Percentiles rank a stretch among this genome's conserved stretches.
phyloP scores from a whole-genome alignment of 1,140 invertebrate species.

The Drosophila teissieri region DNA sequence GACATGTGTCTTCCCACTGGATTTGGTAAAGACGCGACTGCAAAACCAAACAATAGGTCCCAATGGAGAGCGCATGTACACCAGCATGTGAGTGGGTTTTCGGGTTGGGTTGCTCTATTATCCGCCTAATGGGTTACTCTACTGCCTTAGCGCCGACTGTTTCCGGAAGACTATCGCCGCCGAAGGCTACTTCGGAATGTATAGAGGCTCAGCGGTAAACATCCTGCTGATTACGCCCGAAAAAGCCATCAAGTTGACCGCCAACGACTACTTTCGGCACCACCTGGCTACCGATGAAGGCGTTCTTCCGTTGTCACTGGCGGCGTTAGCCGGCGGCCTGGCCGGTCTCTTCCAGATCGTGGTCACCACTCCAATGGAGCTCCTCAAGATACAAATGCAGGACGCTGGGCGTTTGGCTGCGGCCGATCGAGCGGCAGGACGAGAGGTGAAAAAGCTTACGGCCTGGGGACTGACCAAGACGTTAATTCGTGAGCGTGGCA shows the following conservation, averaged over 20 bases:
- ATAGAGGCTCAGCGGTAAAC: conserved; percentile 97
- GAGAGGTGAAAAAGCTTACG: conserved; percentile 89
- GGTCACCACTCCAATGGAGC: conserved; percentile 99
- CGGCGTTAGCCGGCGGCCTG: conserved; percentile 96
- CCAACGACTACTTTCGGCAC: conserved; percentile 98
- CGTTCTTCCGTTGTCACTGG: conserved; percentile 90
- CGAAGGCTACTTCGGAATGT: conserved; percentile 99
- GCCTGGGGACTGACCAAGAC: conserved; percentile 92
- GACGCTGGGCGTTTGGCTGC: conserved; percentile 95
- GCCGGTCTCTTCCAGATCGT: conserved; percentile 99
- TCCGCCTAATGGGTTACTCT: not conserved
- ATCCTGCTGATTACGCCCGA: conserved; percentile 99
- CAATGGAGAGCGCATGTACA: conserved; percentile 95
- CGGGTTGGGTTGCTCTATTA: not conserved
- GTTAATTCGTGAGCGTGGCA: conserved; percentile 93
- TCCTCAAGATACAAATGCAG: conserved; percentile 99
- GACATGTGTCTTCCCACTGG: conserved; percentile 98
- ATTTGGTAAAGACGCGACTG: conserved; percentile 97
- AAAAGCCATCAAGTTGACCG: conserved; percentile 99
- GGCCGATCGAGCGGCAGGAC: conserved; percentile 86
- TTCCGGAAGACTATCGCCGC: conserved; percentile 95
- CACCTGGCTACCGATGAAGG: conserved; percentile 86
- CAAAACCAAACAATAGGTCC: conserved; percentile 96
- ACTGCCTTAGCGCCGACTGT: conserved; percentile 92
- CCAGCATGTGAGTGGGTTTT: conserved; percentile 92